Percentiles rank a stretch among this genome's conserved stretches.
Evolutionary conservation across 2,888 invertebrate species (phyloP).

Genomic region (Dendrolimus pini): DNA sequence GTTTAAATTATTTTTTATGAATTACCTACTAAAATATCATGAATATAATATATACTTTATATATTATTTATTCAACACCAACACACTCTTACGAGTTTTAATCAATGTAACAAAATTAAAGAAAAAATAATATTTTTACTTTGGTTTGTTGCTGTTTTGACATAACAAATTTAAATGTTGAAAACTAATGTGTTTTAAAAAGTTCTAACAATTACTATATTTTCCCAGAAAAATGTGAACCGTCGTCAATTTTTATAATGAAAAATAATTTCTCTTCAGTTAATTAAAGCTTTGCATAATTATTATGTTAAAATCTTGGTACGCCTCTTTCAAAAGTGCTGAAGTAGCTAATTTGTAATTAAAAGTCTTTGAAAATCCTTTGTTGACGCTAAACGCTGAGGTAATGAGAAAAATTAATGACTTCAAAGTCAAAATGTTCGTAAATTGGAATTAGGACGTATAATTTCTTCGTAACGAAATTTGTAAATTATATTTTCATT

Average conservation of each 20-base stretch:
- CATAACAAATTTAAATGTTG: too few species aligned
- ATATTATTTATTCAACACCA: too few species aligned
- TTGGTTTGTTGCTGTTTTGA: too few species aligned
- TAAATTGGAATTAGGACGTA: conserved; percentile 22
- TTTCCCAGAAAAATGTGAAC: not conserved
- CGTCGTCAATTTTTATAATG: conserved; percentile 4
- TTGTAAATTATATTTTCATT: conserved; percentile 9
- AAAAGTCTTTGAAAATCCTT: conserved; percentile 51
- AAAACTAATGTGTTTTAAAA: too few species aligned
- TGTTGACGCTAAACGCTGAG: conserved; percentile 41
- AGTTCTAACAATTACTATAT: too few species aligned
- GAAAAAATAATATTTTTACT: too few species aligned
- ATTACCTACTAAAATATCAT: too few species aligned
- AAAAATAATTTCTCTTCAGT: conserved; percentile 44
- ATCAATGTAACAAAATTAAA: too few species aligned
- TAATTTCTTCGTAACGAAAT: conserved; percentile 14
- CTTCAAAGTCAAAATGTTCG: conserved; percentile 21
- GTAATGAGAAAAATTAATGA: conserved; percentile 21
- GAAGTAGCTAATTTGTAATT: conserved; percentile 56
- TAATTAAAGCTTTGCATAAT: conserved; percentile 66
- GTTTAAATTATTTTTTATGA: too few species aligned
- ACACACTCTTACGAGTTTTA: too few species aligned
- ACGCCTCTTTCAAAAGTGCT: conserved; percentile 39
- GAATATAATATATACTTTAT: too few species aligned
- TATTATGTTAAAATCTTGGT: conserved; percentile 46